A percentile compares a stretch with the other conserved stretches of the same genome.
phyloP scores from a whole-genome alignment of 2,888 invertebrate genomes.

The Dolichomitus sp. region DNA sequence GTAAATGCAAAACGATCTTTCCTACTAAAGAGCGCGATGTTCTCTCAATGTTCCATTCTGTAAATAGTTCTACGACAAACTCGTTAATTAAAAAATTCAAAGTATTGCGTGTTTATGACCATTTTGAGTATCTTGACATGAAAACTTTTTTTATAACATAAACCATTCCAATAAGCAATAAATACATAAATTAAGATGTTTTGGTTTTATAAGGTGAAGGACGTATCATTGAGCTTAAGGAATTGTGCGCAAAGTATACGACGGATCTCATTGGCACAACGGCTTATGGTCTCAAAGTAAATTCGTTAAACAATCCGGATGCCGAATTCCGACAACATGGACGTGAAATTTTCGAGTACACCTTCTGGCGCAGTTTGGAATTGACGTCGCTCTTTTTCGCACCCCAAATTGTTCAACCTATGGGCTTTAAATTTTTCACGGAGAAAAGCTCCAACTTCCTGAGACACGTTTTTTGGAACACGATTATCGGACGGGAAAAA shows the following conservation, averaged over 20 bases:
- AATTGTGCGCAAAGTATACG: conserved; percentile 78
- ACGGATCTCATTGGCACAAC: conserved; percentile 87
- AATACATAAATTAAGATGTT: background rate
- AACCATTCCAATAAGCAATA: background rate
- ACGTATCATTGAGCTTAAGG: conserved; percentile 78
- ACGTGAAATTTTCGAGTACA: conserved; percentile 83
- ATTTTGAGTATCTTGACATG: background rate
- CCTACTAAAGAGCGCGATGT: background rate
- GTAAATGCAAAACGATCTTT: conserved; percentile 6
- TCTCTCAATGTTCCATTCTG: background rate
- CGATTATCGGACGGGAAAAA: conserved; percentile 84
- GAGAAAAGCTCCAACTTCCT: conserved; percentile 82
- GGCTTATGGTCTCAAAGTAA: conserved; percentile 86
- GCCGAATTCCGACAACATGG: conserved; percentile 86
- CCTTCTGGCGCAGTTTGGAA: conserved; percentile 81
- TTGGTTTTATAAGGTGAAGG: conserved; percentile 67
- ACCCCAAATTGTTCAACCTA: conserved; percentile 82
- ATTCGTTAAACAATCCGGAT: conserved; percentile 85
- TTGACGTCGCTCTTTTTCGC: conserved; percentile 85
- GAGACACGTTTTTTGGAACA: conserved; percentile 84
- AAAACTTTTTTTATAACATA: background rate
- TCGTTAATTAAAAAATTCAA: conserved; percentile 1
- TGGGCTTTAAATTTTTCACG: conserved; percentile 84
- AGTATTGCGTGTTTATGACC: too few species aligned
- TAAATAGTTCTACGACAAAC: background rate